Base-by-base conservation (phyloP, 1,140 invertebrate species). In the Phymorhynchus buccinoides region DNA sequence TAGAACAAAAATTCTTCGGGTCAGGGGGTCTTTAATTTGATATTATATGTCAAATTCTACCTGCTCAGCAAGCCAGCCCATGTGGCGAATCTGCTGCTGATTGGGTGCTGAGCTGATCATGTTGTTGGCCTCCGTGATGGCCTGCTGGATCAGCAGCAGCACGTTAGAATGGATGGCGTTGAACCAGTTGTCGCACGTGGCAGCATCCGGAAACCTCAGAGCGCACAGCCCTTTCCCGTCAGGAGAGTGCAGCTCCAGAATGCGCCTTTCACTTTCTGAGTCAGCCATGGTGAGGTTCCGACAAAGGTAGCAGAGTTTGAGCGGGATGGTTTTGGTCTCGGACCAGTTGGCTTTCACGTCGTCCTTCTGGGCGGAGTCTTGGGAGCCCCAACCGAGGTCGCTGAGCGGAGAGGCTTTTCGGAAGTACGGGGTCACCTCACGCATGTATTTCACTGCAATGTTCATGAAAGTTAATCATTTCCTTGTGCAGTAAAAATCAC, bases 371-470 rank as follows among this genome's bases (percentile, higher is more conserved):
- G 90, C 89, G 12, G 88, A 86, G 80, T 91, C 89, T 48, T 91
- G 91, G 35, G 84, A 87, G 80, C 91, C 95, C 98, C 98, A 99
- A 18, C 97, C 98, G 48, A 99, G 96, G 93, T 99, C 98, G 84
- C 97, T 97, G 88, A 99, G 96, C 88, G 99, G 97, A 88, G 97
- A 97, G 16, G 97, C 97, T 93, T 99, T 99, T 62, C 97, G 96
- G 93, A 99, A 99, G 93, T 99, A 99, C 81, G 98, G 98, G 68
- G 97, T 99, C 86, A 99, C 97, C 94, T 99, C 98, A 79, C 97
- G 95, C 73, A 99, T 94, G 93, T 99, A 99, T 95, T 99, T 99
- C 73, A 99, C 98, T 62, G 56, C 56, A 62, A 62, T 4, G n/a
- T 14, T n/a, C n/a, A n/a, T n/a, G n/a, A n/a, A n/a, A n/a, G n/a